These are phyloP conservation scores for Saccostrea glomerata DNA, from an alignment of 1,140 invertebrate genomes.

Conservation along the genomic window DNA sequence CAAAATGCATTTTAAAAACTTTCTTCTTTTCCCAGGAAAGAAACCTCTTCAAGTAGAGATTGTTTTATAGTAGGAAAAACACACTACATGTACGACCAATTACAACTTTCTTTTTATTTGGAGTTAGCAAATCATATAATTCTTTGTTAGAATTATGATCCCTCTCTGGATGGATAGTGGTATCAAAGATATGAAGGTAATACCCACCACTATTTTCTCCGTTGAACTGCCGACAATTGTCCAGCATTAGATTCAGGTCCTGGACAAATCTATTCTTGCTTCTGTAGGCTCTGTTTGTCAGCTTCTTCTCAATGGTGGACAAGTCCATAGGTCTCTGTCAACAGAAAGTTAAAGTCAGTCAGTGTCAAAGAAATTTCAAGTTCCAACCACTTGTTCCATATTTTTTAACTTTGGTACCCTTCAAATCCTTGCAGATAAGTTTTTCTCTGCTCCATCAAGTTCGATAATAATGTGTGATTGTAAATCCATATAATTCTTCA, in stretches of 20 bases:
- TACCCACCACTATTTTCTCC: slow-evolving; percentile 91
- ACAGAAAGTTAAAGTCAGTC: not conserved
- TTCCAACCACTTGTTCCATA: not conserved
- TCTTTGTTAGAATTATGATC: too few relatives aligned
- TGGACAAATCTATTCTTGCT: slow-evolving; percentile 89
- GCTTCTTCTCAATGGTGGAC: slow-evolving; percentile 91
- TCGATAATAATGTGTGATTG: too few relatives aligned
- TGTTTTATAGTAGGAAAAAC: too few relatives aligned
- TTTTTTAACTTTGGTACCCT: not conserved
- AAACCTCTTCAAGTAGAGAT: too few relatives aligned
- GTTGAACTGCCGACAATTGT: slow-evolving; percentile 94
- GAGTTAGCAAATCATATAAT: too few relatives aligned
- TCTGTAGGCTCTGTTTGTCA: slow-evolving; percentile 89
- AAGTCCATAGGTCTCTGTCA: slow-evolving; percentile 90
- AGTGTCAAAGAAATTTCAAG: not conserved
- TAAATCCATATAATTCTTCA: too few relatives aligned
- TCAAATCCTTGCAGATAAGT: not conserved
- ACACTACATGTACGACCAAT: too few relatives aligned
- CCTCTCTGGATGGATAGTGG: too few relatives aligned
- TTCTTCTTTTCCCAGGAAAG: too few relatives aligned
- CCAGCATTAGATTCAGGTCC: slow-evolving; percentile 93
- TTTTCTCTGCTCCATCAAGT: too few relatives aligned
- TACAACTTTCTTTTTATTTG: too few relatives aligned
- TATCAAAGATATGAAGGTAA: not conserved
- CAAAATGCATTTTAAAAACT: too few relatives aligned